Conservation (phyloP, 2,113 vertebrate genomes). For the Cisticola juncidis region DNA sequence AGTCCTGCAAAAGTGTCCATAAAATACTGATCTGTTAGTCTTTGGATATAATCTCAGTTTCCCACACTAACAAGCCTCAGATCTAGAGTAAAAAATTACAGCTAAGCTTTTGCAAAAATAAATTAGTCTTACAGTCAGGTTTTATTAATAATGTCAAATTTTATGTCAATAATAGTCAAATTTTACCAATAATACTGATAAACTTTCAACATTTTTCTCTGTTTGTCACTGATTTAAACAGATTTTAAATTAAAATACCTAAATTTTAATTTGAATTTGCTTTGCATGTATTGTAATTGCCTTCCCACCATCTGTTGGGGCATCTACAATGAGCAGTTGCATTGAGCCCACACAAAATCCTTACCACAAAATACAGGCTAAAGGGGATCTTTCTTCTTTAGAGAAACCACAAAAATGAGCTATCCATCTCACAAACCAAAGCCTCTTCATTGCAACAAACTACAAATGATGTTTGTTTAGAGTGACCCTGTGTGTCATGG, state of each 20-base stretch:
- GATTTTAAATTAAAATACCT: neutral
- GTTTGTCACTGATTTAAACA: neutral
- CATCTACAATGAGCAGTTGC: neutral
- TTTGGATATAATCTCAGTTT: neutral
- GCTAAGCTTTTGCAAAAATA: neutral
- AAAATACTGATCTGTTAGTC: neutral
- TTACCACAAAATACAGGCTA: neutral
- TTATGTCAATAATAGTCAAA: neutral
- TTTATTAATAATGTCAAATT: neutral
- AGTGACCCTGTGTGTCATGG: neutral
- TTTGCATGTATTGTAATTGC: neutral
- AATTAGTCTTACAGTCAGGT: neutral
- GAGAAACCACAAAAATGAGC: neutral
- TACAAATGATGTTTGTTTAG: neutral
- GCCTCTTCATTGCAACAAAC: neutral
- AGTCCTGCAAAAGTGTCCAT: neutral
- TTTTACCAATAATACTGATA: neutral
- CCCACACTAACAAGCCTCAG: neutral
- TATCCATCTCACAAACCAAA: neutral
- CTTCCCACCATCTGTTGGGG: neutral
- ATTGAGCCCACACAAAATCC: neutral
- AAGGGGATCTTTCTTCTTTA: neutral
- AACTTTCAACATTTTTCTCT: neutral
- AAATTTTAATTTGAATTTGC: neutral
- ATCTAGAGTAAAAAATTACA: neutral